Base-by-base conservation (phyloP, 2,888 invertebrate species). In the Lithophane leautieri region DNA sequence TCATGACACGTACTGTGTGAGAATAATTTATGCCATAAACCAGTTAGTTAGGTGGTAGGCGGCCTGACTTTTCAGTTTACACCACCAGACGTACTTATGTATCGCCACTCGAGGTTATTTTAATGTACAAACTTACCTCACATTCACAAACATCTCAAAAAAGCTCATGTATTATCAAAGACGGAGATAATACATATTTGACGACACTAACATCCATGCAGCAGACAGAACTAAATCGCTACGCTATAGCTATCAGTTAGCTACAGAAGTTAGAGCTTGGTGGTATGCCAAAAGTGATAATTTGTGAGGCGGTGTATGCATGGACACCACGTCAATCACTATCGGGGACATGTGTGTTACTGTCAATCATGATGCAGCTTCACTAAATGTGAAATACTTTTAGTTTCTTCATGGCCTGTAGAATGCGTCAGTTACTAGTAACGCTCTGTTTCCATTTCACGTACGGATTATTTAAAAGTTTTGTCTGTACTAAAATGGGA, bases 251-350 rank as follows among this genome's bases (percentile, higher is more conserved):
- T 63, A 62, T 34, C 54, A 79, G 81, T 79, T 80, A 79, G 81
- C 52, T 72, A 81, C 77, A 76, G 78, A 76, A 83, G 86, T 85
- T 90, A 86, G 86, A 79, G 82, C 78, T 94, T 94, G 94, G 94
- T 93, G 76, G 77, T 78, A 84, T 86, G 94, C 94, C 94, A 94
- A 94, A 75, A 90, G 84, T 81, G 89, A 88, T 94, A 92, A 94
- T 93, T 93, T 92, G 83, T 83, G 86, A 89, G 93, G 93, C 93
- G 92, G 91, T 84, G 86, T 84, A 83, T 83, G 89, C 89, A 86
- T 81, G 83, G 88, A 90, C 89, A 83, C 80, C 76, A 68, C 90
- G 93, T 93, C 93, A 92, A 91, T 92, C 90, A 90, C 79, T 78
- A 86, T 78, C 50, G 77, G 77, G 83, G 82, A 86, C 87, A 86